These are phyloP conservation scores for Herpetotheres cachinnans DNA, from an alignment of 2,113 vertebrate genomes.

Conservation along the genomic window DNA sequence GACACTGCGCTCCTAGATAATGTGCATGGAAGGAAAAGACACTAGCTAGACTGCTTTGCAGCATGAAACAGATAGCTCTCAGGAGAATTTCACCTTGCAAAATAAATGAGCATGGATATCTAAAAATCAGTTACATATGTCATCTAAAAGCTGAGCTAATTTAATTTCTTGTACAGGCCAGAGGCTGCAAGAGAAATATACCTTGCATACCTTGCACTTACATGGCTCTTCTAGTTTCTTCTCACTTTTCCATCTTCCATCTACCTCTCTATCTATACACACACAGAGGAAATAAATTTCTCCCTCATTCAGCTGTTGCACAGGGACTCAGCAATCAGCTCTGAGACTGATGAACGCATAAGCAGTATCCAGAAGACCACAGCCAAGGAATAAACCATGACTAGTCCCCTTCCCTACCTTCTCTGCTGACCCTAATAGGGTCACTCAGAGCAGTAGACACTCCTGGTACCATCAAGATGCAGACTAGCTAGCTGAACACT, in stretches of 20 bases:
- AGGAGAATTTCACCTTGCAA: neutral
- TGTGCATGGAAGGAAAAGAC: neutral
- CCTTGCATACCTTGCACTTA: too few species aligned
- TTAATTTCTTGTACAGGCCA: neutral
- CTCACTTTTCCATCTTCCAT: neutral
- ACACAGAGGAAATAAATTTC: neutral
- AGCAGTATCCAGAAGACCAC: neutral
- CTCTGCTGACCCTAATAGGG: neutral
- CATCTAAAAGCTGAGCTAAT: neutral
- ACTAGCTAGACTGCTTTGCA: neutral
- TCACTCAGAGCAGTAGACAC: neutral
- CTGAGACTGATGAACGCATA: neutral
- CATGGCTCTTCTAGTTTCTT: neutral
- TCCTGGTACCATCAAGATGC: neutral
- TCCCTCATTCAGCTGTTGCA: neutral
- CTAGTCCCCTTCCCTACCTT: neutral
- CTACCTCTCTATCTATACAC: too few species aligned
- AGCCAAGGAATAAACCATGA: rapidly evolving
- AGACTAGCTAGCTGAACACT: neutral
- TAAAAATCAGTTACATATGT: neutral
- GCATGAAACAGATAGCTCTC: neutral
- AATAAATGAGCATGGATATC: neutral
- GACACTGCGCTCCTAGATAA: neutral
- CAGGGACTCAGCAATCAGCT: neutral
- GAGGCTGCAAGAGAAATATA: neutral